Conservation (phyloP, 2,113 vertebrate species). For the Numenius arquata region DNA sequence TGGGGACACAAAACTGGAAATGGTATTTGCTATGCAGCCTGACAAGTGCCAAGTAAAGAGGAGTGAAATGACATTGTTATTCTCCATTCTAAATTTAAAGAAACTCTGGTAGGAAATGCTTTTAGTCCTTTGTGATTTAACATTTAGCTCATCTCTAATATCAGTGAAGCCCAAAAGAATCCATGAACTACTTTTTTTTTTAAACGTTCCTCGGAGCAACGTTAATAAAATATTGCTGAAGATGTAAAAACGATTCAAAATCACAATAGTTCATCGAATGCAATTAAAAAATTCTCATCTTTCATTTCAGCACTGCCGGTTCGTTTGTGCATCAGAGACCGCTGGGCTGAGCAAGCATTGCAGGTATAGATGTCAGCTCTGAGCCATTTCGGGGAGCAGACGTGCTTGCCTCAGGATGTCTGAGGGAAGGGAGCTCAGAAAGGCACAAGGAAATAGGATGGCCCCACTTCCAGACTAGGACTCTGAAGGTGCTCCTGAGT, state of each 20-base stretch:
- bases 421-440: neutral
- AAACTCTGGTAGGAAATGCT: neutral
- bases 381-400: accelerated
- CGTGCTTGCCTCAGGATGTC: neutral
- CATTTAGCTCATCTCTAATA: neutral
- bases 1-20: neutral
- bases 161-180: neutral
- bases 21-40: neutral
- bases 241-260: neutral
- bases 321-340: neutral
- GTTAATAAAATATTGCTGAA: neutral
- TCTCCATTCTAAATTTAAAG: neutral
- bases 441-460: neutral
- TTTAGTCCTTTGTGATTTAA: neutral
- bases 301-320: neutral
- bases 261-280: neutral
- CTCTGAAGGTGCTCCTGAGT: neutral
- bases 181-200: neutral
- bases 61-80: neutral
- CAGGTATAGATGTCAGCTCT: neutral
- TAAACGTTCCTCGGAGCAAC: neutral
- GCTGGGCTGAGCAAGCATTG: accelerated
- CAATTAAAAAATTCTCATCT: neutral
- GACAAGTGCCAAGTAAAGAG: neutral
- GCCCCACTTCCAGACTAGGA: neutral